Evolutionary conservation across 2,888 invertebrate species (phyloP).

Genomic region (Tanaodytes sp.): DNA sequence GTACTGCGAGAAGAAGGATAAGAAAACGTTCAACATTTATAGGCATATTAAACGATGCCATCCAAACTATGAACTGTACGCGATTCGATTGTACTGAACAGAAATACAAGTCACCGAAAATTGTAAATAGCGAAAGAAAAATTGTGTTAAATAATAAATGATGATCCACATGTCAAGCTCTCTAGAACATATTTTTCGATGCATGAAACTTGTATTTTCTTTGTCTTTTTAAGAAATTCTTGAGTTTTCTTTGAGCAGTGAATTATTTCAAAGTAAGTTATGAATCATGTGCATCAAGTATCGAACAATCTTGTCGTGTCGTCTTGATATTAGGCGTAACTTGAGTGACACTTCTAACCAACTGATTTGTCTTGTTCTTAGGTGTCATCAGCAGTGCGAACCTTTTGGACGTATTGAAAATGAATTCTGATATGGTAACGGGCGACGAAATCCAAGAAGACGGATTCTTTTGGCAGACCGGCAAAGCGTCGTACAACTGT

Average conservation of each 20-base stretch:
- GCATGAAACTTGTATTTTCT: constrained; percentile 25
- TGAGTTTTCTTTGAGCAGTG: too few species aligned
- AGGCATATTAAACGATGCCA: constrained; percentile 64
- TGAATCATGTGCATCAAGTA: neutral
- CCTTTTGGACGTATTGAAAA: constrained; percentile 60
- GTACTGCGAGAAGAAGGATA: constrained; percentile 59
- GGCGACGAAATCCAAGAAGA: constrained; percentile 58
- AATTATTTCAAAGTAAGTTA: constrained; percentile 1
- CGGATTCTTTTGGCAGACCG: constrained; percentile 61
- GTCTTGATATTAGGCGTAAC: constrained; percentile 21
- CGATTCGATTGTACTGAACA: constrained; percentile 57
- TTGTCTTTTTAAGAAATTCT: too few species aligned
- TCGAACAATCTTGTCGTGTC: constrained; percentile 11
- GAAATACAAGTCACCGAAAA: too few species aligned
- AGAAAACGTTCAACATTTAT: constrained; percentile 64
- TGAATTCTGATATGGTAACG: constrained; percentile 57
- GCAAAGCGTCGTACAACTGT: constrained; percentile 69
- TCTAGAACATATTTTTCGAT: constrained; percentile 8
- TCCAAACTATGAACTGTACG: constrained; percentile 55
- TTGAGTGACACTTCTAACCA: constrained; percentile 22
- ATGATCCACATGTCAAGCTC: neutral
- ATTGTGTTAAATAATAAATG: constrained; percentile 8
- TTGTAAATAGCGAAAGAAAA: too few species aligned
- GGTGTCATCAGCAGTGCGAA: constrained; percentile 55
- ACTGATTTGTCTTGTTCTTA: constrained; percentile 61